A percentile compares a stretch with the other conserved stretches of the same genome.
Evolutionary conservation across 2,888 invertebrate genomes (phyloP).

Genomic region (Ennomos erosarius): DNA sequence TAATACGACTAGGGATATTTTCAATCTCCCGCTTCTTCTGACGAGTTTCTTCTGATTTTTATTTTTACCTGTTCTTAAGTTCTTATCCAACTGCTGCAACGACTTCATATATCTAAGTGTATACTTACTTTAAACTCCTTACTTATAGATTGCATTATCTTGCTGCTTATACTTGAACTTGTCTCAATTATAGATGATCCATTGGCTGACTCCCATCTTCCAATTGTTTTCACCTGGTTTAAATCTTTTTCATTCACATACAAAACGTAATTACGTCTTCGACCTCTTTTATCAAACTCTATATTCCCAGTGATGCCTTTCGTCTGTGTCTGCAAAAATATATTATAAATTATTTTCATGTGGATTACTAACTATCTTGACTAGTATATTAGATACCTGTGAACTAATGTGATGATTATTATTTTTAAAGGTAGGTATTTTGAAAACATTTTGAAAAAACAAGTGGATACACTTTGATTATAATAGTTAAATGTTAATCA

Average conservation of each 20-base stretch:
- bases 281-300: constrained; percentile 88
- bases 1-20: too few relatives aligned
- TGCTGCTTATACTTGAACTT: constrained; percentile 72
- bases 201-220: constrained; percentile 69
- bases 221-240: constrained; percentile 52
- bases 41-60: too few relatives aligned
- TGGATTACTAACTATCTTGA: neutral
- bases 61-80: too few relatives aligned
- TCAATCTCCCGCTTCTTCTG: too few relatives aligned
- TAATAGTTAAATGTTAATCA: too few relatives aligned
- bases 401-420: too few relatives aligned
- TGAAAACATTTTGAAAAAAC: too few relatives aligned
- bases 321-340: constrained; percentile 85
- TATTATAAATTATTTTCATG: too few relatives aligned
- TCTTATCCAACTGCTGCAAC: too few relatives aligned
- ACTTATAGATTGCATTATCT: constrained; percentile 76
- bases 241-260: constrained; percentile 87
- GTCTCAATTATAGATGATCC: constrained; percentile 83
- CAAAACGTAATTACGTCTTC: constrained; percentile 88
- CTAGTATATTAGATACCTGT: too few relatives aligned
- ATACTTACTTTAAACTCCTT: constrained; percentile 37
- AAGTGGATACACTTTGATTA: too few relatives aligned
- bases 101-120: neutral
- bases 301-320: constrained; percentile 88
- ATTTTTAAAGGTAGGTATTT: too few relatives aligned